Percentiles rank a stretch among this genome's conserved stretches.
Conservation (phyloP, 1,140 invertebrate genomes). For the Piezodorus guildinii region DNA sequence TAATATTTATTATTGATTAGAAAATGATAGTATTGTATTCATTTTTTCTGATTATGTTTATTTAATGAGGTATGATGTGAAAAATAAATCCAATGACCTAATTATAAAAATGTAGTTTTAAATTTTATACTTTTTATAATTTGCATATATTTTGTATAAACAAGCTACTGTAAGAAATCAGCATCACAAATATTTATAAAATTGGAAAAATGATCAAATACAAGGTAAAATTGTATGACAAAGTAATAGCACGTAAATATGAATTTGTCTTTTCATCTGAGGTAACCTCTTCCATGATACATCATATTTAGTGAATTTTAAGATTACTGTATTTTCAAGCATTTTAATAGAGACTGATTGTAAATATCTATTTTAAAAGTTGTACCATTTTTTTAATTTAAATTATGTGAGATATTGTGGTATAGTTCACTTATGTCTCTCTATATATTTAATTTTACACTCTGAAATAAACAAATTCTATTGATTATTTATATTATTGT, state of each 20-base stretch:
- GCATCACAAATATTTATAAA: slow-evolving; percentile 9
- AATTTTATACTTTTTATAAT: slow-evolving; percentile 9
- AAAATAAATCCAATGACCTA: slow-evolving; percentile 1
- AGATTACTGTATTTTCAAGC: slow-evolving; percentile 2
- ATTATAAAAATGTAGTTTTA: slow-evolving; percentile 9
- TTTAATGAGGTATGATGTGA: background rate
- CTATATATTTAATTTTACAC: no score
- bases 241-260: background rate
- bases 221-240: background rate
- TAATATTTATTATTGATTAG: background rate
- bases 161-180: background rate
- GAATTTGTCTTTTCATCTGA: background rate
- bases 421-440: background rate
- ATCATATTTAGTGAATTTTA: background rate
- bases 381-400: background rate
- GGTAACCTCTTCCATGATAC: background rate
- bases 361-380: slow-evolving; percentile 7
- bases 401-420: background rate
- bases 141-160: slow-evolving; percentile 12
- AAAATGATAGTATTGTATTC: background rate
- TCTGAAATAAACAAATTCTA: background rate
- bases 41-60: background rate
- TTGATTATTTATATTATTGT: background rate
- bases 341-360: slow-evolving; percentile 13
- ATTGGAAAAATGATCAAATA: background rate